Percentiles rank a stretch among this genome's conserved stretches.
Evolutionary conservation across 2,888 invertebrate species (phyloP).

Genomic region (Trissolcus japonicus): DNA sequence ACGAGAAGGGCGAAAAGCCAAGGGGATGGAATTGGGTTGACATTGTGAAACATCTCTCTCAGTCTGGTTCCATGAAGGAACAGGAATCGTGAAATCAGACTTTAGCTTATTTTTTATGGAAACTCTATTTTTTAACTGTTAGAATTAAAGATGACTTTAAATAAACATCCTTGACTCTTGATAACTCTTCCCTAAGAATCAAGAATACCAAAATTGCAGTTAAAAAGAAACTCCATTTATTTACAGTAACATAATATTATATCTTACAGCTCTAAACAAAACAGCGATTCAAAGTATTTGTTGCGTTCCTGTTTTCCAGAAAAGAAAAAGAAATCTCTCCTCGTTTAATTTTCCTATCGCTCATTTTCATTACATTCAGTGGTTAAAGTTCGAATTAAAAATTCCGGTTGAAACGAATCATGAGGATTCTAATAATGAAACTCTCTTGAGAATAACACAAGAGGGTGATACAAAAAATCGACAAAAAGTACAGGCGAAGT

Average conservation of each 20-base stretch:
- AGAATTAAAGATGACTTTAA: conserved; percentile 31
- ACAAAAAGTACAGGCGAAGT: not conserved
- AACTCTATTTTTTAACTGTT: conserved; percentile 35
- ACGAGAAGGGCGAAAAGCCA: conserved; percentile 88
- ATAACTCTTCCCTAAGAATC: no score
- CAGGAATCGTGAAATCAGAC: conserved; percentile 65
- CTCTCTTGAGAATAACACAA: not conserved
- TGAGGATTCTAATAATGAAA: conserved; percentile 1
- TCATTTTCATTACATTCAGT: conserved; percentile 15
- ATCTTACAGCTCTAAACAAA: conserved; percentile 46
- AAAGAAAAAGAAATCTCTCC: conserved; percentile 2
- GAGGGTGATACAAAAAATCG: not conserved
- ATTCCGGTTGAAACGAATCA: not conserved
- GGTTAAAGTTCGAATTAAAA: not conserved
- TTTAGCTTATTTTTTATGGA: conserved; percentile 50
- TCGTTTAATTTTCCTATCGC: conserved; percentile 8
- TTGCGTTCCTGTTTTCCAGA: conserved; percentile 34
- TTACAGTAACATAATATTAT: conserved; percentile 52
- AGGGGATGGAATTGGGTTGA: conserved; percentile 98
- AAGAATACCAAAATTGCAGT: conserved; percentile 17
- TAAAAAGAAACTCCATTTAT: conserved; percentile 44
- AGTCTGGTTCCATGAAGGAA: conserved; percentile 81
- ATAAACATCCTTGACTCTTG: not conserved
- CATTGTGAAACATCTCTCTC: conserved; percentile 95
- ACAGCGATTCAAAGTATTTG: conserved; percentile 46